A percentile compares a stretch with the other conserved stretches of the same genome.
Conservation (phyloP, 2,113 vertebrate species). For the Onychostruthus taczanowskii region DNA sequence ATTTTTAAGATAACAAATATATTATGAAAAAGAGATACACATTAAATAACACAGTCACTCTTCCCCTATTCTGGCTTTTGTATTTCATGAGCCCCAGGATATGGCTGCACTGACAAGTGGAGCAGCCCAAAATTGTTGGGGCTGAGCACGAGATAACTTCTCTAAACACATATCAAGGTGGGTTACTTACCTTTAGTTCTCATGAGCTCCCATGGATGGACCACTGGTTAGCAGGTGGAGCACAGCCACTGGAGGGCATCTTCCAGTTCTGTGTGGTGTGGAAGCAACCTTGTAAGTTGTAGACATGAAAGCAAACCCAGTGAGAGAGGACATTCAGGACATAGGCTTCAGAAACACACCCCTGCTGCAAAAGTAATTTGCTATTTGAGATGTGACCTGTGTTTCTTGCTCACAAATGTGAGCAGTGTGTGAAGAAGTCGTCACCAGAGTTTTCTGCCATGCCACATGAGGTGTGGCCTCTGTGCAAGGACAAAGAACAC, state of each 20-base stretch:
- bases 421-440: background rate
- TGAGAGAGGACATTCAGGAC: background rate
- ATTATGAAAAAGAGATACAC: background rate
- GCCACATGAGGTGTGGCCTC: background rate
- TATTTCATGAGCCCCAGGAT: background rate
- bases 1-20: background rate
- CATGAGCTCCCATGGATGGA: background rate
- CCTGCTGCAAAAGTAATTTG: background rate
- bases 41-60: rapidly evolving
- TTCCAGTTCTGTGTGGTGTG: background rate
- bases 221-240: background rate
- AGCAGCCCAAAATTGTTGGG: background rate
- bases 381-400: rapidly evolving
- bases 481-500: background rate
- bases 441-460: background rate
- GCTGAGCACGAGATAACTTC: rapidly evolving
- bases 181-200: background rate
- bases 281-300: background rate
- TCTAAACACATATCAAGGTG: rapidly evolving
- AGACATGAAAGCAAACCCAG: background rate
- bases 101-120: background rate
- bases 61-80: background rate
- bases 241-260: background rate
- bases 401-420: background rate
- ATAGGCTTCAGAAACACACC: background rate